Conservation (phyloP, 2,888 invertebrate species). For the Harmothoe impar region DNA sequence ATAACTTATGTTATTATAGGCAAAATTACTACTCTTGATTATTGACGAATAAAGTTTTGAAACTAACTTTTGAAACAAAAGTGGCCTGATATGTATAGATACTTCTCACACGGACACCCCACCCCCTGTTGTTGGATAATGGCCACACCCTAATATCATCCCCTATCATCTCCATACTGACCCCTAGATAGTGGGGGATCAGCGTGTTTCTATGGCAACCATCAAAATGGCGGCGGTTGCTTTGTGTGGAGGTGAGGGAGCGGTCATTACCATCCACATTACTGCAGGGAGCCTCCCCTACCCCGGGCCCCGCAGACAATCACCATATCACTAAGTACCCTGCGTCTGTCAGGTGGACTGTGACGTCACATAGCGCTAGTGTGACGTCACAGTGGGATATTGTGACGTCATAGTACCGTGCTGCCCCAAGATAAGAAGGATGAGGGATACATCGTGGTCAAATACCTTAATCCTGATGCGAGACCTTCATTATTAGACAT, state of each 20-base stretch:
- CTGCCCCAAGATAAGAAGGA: neutral
- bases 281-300: neutral
- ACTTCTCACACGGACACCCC: too few relatives aligned
- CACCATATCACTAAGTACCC: neutral
- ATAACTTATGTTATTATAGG: too few relatives aligned
- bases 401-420: neutral
- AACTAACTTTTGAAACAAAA: too few relatives aligned
- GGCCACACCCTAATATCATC: neutral
- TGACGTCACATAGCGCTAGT: neutral
- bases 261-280: neutral
- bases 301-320: neutral
- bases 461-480: too few relatives aligned
- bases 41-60: too few relatives aligned
- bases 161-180: slow-evolving; percentile 23
- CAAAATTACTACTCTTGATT: too few relatives aligned
- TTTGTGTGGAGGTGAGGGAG: neutral
- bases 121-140: too few relatives aligned
- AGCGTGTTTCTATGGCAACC: slow-evolving; percentile 35
- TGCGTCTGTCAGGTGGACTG: too few relatives aligned
- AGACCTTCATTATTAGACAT: too few relatives aligned
- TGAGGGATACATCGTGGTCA: neutral
- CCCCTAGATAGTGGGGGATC: neutral
- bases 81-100: too few relatives aligned
- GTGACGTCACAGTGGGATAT: slow-evolving; percentile 10
- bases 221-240: neutral